Base-by-base conservation (phyloP, 2,888 invertebrate genomes). In the Oscheius sp. region DNA sequence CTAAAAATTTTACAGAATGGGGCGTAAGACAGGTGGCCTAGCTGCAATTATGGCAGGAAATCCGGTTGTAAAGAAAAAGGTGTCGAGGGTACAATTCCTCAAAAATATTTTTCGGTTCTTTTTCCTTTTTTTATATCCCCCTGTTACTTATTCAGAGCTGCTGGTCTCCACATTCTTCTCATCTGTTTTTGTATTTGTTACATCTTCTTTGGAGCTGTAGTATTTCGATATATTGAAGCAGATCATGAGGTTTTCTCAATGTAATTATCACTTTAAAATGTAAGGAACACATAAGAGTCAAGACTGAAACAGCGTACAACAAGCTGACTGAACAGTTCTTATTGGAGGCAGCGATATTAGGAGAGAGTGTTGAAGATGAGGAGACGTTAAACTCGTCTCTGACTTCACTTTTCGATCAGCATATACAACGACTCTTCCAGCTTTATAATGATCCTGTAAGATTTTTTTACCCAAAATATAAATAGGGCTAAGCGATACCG, bases 131-230 rank as follows among this genome's bases (percentile, higher is more conserved):
- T 22, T 82, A 82, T 56, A 77, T 81, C 3, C 65, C n/a, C n/a
- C n/a, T n/a, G n/a, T n/a, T n/a, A n/a, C n/a, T n/a, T n/a, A n/a
- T 75, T 72, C 0, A 81, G 82, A 1, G 80, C 81, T 4, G 38
- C 49, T 36, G 74, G 74, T 36, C 73, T 75, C n/a, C 82, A 82
- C 49, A 64, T 74, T 20, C 78, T 77, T 14, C 54, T 82, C 8
- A 70, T 80, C 44, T 20, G 78, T 33, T 67, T 75, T 3, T 82
- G 80, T 36, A 59, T 75, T 14, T 22, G 73, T 20, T 82, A 82
- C 59, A 76, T 80, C 5, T 65, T 74, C 51, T 17, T 73, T 1
- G 82, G 82, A 0, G 80, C 82, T 6, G 33, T 75, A 1, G 54
- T 82, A 6, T 81, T 82, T 66, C 71, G 72, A 61, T 49, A 65